Base-by-base conservation (phyloP, 2,113 vertebrate species). In the Channa argus region DNA sequence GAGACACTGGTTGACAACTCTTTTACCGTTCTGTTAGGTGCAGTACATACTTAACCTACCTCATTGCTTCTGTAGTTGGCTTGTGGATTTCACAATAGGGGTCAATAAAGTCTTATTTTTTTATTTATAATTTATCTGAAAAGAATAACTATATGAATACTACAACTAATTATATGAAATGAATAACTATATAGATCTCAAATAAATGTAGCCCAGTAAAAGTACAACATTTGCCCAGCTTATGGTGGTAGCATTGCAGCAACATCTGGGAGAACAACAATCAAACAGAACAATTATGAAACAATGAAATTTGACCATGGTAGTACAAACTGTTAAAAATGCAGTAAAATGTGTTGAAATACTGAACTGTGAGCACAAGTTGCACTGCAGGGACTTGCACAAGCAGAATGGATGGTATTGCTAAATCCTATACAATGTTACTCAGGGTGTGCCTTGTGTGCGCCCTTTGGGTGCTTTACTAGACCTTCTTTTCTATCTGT, bases 311-410 rank as follows among this genome's bases (percentile, higher is more conserved):
- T 71, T 0, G 0, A 63, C 65, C 43, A 5, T 34, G 75, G 7
- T 61, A 43, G 38, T 61, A 63, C 70, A 71, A 14, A 2, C 7
- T 33, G 52, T 11, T 64, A 14, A 58, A 54, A 64, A 13, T 1
- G 47, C 24, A 24, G 24, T 44, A 37, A 12, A 55, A 24, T 46
- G 58, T 86, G 82, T 75, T 39, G 79, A 80, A 82, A 89, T 8
- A 7, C 13, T 41, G 8, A 41, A 34, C 24, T 63, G 33, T 41
- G 36, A 34, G 38, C 59, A 79, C 65, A 36, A 37, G 56, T 63
- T 73, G 41, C 72, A 49, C 62, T 24, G 50, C 7, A 33, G 44
- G 39, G 53, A 70, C 52, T 85, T 86, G 45, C 72, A 80, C 43
- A 86, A 84, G 79, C 51, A 34, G 51, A 73, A 14, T 11, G 13